Evolutionary conservation across 2,113 vertebrate genomes (phyloP).

Genomic region (Tympanuchus pallidicinctus): DNA sequence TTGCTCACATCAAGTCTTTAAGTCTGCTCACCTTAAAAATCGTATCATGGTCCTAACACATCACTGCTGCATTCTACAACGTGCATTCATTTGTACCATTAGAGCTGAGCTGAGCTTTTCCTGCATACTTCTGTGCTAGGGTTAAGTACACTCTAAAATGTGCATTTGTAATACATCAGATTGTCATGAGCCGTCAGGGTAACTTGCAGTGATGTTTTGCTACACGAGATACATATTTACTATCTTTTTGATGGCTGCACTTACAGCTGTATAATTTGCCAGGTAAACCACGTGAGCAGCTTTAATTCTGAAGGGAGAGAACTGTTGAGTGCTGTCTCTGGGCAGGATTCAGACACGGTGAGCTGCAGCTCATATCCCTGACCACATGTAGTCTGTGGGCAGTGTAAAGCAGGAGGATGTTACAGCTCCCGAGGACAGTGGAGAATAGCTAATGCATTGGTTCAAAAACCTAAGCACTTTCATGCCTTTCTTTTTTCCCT

Average conservation of each 20-base stretch:
- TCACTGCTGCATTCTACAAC: background rate
- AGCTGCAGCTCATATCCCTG: background rate
- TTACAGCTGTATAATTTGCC: background rate
- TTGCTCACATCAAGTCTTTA: background rate
- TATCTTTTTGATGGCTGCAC: background rate
- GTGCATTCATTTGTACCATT: background rate
- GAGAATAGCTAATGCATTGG: background rate
- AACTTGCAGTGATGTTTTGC: background rate
- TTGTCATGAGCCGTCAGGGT: background rate
- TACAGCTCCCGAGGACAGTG: background rate
- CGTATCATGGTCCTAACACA: background rate
- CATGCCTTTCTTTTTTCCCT: background rate
- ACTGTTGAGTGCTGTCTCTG: background rate
- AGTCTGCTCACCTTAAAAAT: background rate
- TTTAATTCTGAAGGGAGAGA: background rate
- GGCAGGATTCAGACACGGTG: background rate
- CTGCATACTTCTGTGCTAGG: background rate
- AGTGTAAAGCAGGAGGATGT: background rate
- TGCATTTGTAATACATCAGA: background rate
- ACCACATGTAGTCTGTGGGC: accelerated
- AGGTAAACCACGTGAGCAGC: background rate
- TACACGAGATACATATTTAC: background rate
- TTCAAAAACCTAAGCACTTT: background rate
- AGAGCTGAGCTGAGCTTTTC: background rate
- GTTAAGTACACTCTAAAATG: background rate